Percentiles rank a stretch among this genome's conserved stretches.
Conservation (phyloP, 2,113 vertebrate species). For the Colaptes auratus region DNA sequence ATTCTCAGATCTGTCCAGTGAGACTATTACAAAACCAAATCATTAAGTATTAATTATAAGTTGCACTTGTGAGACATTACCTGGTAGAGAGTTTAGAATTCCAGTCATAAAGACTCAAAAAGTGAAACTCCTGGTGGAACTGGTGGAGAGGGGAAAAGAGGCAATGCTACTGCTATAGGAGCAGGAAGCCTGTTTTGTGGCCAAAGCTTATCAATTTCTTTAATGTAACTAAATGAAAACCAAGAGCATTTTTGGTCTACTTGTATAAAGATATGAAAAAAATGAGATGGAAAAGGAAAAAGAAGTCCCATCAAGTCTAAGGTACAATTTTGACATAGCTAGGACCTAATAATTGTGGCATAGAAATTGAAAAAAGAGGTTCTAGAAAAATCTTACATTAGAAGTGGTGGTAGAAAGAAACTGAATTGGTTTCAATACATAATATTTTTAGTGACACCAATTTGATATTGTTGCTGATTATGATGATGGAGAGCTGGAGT, state of each 20-base stretch:
- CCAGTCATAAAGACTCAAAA: conserved; percentile 31
- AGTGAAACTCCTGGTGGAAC: conserved; percentile 16
- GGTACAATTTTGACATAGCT: background rate
- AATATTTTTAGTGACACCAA: background rate
- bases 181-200: background rate
- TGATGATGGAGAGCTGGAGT: background rate
- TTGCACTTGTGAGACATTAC: conserved; percentile 58
- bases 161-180: background rate
- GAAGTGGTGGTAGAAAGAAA: background rate
- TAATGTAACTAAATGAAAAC: background rate
- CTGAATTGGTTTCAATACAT: background rate
- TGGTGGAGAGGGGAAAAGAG: background rate
- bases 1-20: conserved; percentile 24
- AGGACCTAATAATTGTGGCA: background rate
- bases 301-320: background rate
- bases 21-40: conserved; percentile 48
- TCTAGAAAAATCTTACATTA: background rate
- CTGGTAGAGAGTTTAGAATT: conserved; percentile 40
- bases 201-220: background rate
- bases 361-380: background rate
- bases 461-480: background rate
- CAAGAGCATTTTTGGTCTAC: background rate
- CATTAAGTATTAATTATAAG: conserved; percentile 69
- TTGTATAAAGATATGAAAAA: background rate
- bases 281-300: background rate